Conservation (phyloP, 2,113 vertebrate species). For the Catharus minimus region DNA sequence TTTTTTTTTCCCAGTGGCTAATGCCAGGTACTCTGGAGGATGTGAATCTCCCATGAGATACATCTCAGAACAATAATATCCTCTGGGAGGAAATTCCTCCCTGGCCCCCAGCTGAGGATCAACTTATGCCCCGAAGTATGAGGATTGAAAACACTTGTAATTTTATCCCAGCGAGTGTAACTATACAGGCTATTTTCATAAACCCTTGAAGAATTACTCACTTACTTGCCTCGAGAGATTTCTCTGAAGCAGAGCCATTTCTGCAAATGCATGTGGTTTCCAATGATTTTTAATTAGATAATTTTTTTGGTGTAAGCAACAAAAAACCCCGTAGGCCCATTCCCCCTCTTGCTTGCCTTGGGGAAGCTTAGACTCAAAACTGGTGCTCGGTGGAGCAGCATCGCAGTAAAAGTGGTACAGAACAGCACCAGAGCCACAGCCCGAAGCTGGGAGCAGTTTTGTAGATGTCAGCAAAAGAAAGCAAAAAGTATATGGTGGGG, state of each 20-base stretch:
- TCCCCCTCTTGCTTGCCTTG: background rate
- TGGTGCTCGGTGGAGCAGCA: background rate
- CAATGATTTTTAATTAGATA: slow-evolving; percentile 41
- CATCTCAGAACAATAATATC: slow-evolving; percentile 57
- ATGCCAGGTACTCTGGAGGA: background rate
- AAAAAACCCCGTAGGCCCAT: background rate
- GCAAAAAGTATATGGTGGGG: fast-evolving
- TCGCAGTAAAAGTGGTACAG: background rate
- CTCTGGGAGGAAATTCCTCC: slow-evolving; percentile 62
- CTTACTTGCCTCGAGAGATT: slow-evolving; percentile 43
- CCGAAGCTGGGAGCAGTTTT: background rate
- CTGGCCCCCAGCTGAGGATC: slow-evolving; percentile 45
- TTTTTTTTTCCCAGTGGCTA: fast-evolving
- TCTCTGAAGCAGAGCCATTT: slow-evolving; percentile 28
- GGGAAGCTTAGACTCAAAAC: background rate
- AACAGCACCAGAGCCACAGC: background rate
- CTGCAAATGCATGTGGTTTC: slow-evolving; percentile 48
- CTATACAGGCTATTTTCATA: slow-evolving; percentile 44
- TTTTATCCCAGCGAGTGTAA: background rate
- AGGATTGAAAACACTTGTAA: slow-evolving; percentile 49
- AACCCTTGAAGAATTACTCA: slow-evolving; percentile 37
- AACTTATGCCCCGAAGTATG: background rate
- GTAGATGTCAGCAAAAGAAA: background rate
- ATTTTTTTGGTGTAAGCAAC: slow-evolving; percentile 24
- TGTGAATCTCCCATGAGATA: slow-evolving; percentile 3